Base-by-base conservation (phyloP, 2,797 vertebrate species). In the Notolabrus celidotus region DNA sequence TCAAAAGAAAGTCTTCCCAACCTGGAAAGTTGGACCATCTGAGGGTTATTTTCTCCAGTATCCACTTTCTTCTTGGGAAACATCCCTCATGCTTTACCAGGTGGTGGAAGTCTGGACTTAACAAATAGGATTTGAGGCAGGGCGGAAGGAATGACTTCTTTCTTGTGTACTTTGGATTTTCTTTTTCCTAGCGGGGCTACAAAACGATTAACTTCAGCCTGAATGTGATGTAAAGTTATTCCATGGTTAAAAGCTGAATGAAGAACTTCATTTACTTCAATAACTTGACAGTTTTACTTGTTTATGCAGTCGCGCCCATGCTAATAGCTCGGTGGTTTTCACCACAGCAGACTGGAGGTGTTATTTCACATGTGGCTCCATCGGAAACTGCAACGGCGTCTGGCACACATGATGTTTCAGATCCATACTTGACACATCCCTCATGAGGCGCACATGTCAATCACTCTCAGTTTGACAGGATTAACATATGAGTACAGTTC, bases 401-500 rank as follows among this genome's bases (percentile, higher is more conserved):
- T 25, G 41, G 50, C 34, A 74, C 57, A 23, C 25, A 19, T 56
- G 34, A 6, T 23, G 12, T 56, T 58, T 70, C 56, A 45, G 33
- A 69, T 53, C 2, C 22, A 39, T 19, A 46, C 27, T 23, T 1
- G 29, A n/a, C 9, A 20, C 7, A 0, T 42, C 42, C 67, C 41
- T 60, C 47, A 42, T 59, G 56, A 56, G 25, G 55, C 52, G 55
- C 57, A 49, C 9, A 43, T 70, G 77, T 86, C 85, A 81, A 31
- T 87, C 82, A 86, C 71, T 68, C 55, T 22, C 47, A 64, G 63
- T 69, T 46, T 69, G 61, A 61, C 23, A 19, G 23, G 42, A 70
- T 74, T 58, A 64, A 61, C 12, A 14, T 66, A 50, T 77, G 68
- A 82, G 60, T 65, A 38, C 83, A 83, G 77, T 59, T 71, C 74